Percentiles rank a stretch among this genome's conserved stretches.
Conservation (phyloP, 2,113 vertebrate genomes). For the Chlorocebus sabaeus region DNA sequence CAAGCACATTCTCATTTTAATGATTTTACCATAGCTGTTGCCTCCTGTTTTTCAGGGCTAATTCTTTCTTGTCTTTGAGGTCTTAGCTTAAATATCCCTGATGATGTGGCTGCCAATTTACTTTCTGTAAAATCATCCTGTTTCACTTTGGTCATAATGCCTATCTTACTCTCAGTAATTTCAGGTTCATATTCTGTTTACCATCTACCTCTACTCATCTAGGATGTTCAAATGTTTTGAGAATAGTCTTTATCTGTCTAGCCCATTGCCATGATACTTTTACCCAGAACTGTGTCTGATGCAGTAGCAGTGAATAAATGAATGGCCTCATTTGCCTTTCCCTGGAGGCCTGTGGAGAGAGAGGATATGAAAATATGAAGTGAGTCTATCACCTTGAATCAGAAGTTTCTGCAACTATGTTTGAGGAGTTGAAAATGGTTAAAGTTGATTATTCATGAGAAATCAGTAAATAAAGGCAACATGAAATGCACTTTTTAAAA, state of each 20-base stretch:
- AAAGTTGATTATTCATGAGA: not conserved
- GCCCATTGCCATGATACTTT: not conserved
- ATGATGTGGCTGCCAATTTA: not conserved
- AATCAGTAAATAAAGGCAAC: slow-evolving; percentile 12
- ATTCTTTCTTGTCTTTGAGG: not conserved
- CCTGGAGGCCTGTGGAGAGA: not conserved
- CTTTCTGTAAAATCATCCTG: not conserved
- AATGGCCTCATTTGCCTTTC: not conserved
- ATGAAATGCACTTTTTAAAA: not conserved
- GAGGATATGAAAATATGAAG: not conserved
- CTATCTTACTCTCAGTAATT: not conserved
- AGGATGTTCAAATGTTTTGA: not conserved
- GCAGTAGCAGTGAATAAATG: not conserved
- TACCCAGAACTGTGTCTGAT: not conserved
- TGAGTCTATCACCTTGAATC: not conserved
- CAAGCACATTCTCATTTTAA: not conserved
- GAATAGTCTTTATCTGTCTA: not conserved
- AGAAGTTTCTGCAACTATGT: not conserved
- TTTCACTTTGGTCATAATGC: not conserved
- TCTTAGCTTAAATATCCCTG: not conserved
- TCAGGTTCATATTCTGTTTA: not conserved
- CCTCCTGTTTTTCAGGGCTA: not conserved
- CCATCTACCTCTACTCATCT: not conserved
- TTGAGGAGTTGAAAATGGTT: not conserved
- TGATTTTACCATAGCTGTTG: not conserved